A percentile compares a stretch with the other conserved stretches of the same genome.
Evolutionary conservation across 2,113 vertebrate species (phyloP).

Genomic region (Pseudopipra pipra): DNA sequence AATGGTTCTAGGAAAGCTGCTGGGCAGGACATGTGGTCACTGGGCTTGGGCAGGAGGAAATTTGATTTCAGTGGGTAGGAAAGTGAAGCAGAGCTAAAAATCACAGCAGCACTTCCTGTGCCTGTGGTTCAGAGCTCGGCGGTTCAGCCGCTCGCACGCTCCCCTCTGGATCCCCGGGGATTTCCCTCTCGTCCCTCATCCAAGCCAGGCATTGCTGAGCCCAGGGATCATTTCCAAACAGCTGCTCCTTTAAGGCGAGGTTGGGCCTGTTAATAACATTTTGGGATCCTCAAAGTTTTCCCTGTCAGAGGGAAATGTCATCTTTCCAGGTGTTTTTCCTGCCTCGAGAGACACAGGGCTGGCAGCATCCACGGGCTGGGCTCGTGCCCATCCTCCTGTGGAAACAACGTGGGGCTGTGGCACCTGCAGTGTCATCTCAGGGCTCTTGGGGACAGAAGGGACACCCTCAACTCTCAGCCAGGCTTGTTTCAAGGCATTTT

Average conservation of each 20-base stretch:
- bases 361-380: not conserved
- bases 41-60: not conserved
- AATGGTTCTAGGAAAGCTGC: not conserved
- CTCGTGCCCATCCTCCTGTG: not conserved
- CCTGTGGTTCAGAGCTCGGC: not conserved
- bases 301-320: rapidly evolving
- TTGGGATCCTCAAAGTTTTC: not conserved
- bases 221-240: not conserved
- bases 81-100: not conserved
- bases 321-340: not conserved
- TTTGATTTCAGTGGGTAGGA: not conserved
- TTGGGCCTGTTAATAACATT: not conserved
- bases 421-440: not conserved
- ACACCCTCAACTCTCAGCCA: not conserved
- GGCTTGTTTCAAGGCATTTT: not conserved
- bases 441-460: not conserved
- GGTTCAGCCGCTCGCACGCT: rapidly evolving
- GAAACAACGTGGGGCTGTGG: not conserved
- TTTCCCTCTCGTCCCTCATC: rapidly evolving
- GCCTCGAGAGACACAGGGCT: not conserved
- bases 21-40: not conserved
- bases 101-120: not conserved
- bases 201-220: not conserved
- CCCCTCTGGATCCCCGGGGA: not conserved
- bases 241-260: not conserved